Evolutionary conservation across 2,888 invertebrate species (phyloP).

Genomic region (Tenthredo mesomela): DNA sequence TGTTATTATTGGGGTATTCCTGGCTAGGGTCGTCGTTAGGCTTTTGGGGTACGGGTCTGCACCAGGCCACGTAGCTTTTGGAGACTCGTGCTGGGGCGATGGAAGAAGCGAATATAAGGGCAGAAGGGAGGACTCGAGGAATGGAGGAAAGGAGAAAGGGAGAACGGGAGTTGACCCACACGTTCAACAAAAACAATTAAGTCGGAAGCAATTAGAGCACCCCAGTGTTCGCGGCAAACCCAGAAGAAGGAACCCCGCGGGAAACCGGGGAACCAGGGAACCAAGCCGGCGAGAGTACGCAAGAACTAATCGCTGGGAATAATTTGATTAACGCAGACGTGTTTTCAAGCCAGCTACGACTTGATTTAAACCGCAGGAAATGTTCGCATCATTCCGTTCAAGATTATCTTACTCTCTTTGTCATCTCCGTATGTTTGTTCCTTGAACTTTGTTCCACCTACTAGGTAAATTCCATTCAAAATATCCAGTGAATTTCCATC

Average conservation of each 20-base stretch:
- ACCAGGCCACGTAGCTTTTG: constrained; percentile 43
- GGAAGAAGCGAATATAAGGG: constrained; percentile 8
- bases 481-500: background rate
- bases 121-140: background rate
- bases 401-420: constrained; percentile 18
- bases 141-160: constrained; percentile 33
- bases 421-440: background rate
- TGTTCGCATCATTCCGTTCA: constrained; percentile 37
- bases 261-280: constrained; percentile 45
- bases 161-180: constrained; percentile 53
- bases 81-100: background rate
- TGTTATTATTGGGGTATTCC: constrained; percentile 44
- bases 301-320: constrained; percentile 65
- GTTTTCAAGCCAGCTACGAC: constrained; percentile 45
- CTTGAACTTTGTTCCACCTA: background rate
- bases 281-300: constrained; percentile 50
- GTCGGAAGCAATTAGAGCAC: constrained; percentile 54
- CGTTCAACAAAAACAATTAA: constrained; percentile 54
- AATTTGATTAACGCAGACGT: constrained; percentile 64
- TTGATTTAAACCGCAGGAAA: constrained; percentile 49
- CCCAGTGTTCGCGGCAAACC: constrained; percentile 51
- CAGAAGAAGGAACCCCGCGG: constrained; percentile 44
- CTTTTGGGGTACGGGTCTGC: background rate
- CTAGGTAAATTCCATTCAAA: background rate
- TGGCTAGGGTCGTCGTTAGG: constrained; percentile 31